phyloP scores from a whole-genome alignment of 2,113 vertebrate species.

The Platichthys stellatus region DNA sequence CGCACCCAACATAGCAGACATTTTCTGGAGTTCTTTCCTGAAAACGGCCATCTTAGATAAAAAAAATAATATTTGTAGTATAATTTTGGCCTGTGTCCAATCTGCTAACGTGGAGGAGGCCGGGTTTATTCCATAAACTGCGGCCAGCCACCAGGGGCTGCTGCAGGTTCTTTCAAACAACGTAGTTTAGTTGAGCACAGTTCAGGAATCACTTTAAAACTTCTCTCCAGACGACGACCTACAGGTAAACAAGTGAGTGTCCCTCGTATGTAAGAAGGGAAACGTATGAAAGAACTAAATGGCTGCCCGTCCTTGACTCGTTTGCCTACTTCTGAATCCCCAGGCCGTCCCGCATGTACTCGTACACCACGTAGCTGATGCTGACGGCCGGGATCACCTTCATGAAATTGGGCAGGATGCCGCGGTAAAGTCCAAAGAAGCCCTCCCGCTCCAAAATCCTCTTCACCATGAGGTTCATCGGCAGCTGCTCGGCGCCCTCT shows the following conservation, averaged over 20 bases:
- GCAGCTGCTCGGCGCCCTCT: constrained; percentile 88
- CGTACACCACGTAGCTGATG: constrained; percentile 98
- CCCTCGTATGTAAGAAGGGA: neutral
- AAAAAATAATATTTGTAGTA: too few species aligned
- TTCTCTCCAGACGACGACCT: constrained; percentile 12
- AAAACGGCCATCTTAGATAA: too few species aligned
- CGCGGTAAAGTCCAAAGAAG: constrained; percentile 91
- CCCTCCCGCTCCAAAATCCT: constrained; percentile 92
- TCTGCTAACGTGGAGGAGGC: too few species aligned
- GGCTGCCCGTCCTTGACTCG: neutral
- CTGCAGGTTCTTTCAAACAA: too few species aligned
- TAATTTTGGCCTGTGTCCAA: too few species aligned
- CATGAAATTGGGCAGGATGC: constrained; percentile 98
- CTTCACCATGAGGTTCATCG: constrained; percentile 89
- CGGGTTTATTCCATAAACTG: too few species aligned
- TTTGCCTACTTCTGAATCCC: constrained; percentile 82
- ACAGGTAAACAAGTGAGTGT: constrained; percentile 42
- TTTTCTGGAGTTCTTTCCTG: too few species aligned
- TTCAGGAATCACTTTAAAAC: constrained; percentile 5
- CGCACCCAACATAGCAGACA: too few species aligned
- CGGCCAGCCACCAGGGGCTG: too few species aligned
- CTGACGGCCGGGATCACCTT: constrained; percentile 98
- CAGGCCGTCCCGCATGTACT: constrained; percentile 91
- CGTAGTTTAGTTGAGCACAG: neutral
- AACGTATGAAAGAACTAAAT: neutral